Conservation (phyloP, 2,797 vertebrate species). For the Tangara arthus region DNA sequence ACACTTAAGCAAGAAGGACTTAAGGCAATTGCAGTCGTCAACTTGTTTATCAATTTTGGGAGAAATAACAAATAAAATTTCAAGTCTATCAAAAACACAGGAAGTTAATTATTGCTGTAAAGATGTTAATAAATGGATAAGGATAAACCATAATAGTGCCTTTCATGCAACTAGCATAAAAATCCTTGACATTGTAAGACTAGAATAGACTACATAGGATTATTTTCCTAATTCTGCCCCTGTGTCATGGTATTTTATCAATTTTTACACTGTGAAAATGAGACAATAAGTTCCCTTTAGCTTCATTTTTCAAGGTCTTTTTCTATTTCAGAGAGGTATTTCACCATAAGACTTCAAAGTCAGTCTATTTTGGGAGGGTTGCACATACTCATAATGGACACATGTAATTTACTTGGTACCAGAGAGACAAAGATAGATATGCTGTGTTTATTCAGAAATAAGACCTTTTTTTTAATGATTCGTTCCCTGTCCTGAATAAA, state of each 20-base stretch:
- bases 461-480: constrained; percentile 10
- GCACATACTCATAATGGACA: neutral
- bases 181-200: neutral
- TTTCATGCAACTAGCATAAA: neutral
- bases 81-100: neutral
- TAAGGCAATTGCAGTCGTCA: neutral
- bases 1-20: neutral
- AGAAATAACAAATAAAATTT: neutral
- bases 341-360: neutral
- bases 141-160: neutral
- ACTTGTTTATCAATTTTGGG: neutral
- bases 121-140: neutral
- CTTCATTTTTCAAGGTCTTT: neutral
- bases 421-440: neutral
- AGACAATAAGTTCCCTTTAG: neutral
- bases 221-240: neutral
- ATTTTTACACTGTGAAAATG: neutral
- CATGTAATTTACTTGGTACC: neutral
- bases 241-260: neutral
- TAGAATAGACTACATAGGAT: neutral
- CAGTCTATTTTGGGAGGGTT: neutral
- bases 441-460: constrained; percentile 5
- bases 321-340: neutral
- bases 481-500: constrained; percentile 7
- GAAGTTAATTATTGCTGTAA: neutral